These are phyloP conservation scores for Leptobrachium ailaonicum DNA, from an alignment of 2,113 vertebrate genomes.

Conservation along the genomic window DNA sequence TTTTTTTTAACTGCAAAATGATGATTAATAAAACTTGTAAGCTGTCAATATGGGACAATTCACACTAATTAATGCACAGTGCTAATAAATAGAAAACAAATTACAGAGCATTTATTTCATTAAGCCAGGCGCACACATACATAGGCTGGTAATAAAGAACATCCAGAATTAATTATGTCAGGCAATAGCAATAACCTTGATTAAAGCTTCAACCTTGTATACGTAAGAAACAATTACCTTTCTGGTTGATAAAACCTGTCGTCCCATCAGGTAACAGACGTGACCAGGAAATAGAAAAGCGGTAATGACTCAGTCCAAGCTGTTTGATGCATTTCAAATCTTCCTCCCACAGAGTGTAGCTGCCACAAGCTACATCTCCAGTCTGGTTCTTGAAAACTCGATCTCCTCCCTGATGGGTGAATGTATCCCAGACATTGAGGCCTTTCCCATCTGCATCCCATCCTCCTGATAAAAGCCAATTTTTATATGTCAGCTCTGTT, in stretches of 20 bases:
- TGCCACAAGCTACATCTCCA: slow-evolving; percentile 89
- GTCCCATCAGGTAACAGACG: slow-evolving; percentile 93
- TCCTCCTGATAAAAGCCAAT: slow-evolving; percentile 73
- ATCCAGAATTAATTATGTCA: slow-evolving; percentile 80
- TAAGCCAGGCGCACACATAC: slow-evolving; percentile 3
- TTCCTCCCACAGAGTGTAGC: slow-evolving; percentile 90
- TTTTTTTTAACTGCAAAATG: no score
- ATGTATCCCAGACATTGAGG: slow-evolving; percentile 87
- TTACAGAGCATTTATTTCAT: slow-evolving; percentile 2
- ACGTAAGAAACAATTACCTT: slow-evolving; percentile 87
- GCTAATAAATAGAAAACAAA: slow-evolving; percentile 19
- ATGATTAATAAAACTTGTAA: not conserved
- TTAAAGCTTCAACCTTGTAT: slow-evolving; percentile 83
- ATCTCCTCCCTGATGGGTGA: slow-evolving; percentile 84
- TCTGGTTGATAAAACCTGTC: slow-evolving; percentile 84
- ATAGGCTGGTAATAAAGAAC: slow-evolving; percentile 58
- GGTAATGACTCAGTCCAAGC: slow-evolving; percentile 93
- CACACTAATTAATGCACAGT: slow-evolving; percentile 29
- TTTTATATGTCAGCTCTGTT: slow-evolving; percentile 60
- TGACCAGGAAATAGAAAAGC: slow-evolving; percentile 93
- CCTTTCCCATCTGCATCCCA: slow-evolving; percentile 86
- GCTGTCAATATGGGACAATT: slow-evolving; percentile 4
- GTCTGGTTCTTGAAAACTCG: slow-evolving; percentile 84
- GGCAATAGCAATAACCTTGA: slow-evolving; percentile 82
- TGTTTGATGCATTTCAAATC: slow-evolving; percentile 91